Conservation (phyloP, 1,140 invertebrate species). For the Gonatopus flavifemur region DNA sequence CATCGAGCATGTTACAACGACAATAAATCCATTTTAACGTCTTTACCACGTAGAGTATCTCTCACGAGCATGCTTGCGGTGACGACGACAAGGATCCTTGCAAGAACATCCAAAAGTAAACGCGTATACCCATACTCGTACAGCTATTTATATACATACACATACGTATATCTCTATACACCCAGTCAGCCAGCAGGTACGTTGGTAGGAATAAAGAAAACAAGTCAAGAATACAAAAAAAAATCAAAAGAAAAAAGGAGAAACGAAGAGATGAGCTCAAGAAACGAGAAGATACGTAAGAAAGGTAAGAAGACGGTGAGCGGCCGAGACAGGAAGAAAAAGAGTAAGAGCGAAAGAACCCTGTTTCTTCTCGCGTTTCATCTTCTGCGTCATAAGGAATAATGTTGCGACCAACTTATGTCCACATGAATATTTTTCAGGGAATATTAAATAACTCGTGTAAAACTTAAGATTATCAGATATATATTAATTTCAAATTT, state of each 20-base stretch:
- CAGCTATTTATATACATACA: no score
- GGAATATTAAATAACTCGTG: no score
- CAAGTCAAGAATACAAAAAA: background rate
- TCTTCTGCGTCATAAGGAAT: constrained; percentile 4
- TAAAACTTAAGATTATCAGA: no score
- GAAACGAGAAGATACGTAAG: background rate
- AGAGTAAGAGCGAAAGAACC: constrained; percentile 11
- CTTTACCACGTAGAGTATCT: constrained; percentile 7
- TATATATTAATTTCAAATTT: no score
- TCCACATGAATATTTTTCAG: constrained; percentile 13
- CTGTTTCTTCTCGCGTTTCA: constrained; percentile 4
- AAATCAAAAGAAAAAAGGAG: background rate
- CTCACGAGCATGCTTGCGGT: constrained; percentile 12
- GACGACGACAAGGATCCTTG: constrained; percentile 20
- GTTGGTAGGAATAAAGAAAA: constrained; percentile 14
- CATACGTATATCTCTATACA: background rate
- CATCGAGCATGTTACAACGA: constrained; percentile 2
- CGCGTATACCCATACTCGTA: no score
- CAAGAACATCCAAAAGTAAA: background rate
- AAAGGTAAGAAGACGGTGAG: constrained; percentile 4
- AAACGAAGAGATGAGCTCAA: constrained; percentile 1
- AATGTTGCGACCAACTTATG: background rate
- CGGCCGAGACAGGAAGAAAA: background rate
- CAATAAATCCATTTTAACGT: constrained; percentile 20
- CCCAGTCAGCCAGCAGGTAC: constrained; percentile 1